Evolutionary conservation across 2,113 vertebrate species (phyloP), one percentile per base, ranked within the genome.

Genomic region (Colistium nudipinnis): DNA sequence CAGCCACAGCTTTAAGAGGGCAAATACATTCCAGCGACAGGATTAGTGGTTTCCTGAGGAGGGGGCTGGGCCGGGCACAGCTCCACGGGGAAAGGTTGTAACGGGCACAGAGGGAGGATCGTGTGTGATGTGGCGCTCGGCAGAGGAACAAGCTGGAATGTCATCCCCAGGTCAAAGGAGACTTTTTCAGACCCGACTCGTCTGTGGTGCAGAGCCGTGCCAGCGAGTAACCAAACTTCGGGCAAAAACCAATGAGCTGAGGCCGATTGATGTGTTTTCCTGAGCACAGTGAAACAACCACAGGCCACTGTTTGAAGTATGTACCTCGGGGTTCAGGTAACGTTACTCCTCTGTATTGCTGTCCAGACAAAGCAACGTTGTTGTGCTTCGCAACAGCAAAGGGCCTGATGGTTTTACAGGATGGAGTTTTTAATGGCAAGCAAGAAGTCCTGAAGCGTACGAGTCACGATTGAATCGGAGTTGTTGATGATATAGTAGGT

Each of bases 41-140:
- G 74, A 86, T 81, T 81, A 80, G 70, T 84, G 76, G 62, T 76
- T 79, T 82, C 70, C 86, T 81, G 74, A 74, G 61, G 57, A 51
- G 60, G 59, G 56, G 73, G 68, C 41, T 4, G 48, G 47, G 28
- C 53, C 54, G 67, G 80, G 76, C 60, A 48, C 7, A 13, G 64
- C 16, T 10, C 17, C 24, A 54, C 22, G 36, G 19, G 33, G 45
- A 72, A 62, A 62, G 80, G 53, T 60, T 75, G 60, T 82, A 72
- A 83, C 67, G 62, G 70, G 65, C 74, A 62, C 80, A 39, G 72
- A 65, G 80, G 67, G 83, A 80, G 71, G 73, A 76, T 47, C 62
- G 76, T 28, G 68, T 66, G 65, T 47, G 49, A 74, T 63, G 55
- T 55, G 48, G 67, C 52, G 62, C 76, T 60, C 52, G 44, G 36